These are phyloP conservation scores for Galeopsomyia nigrocyanea DNA, from an alignment of 2,888 invertebrate genomes.

Conservation along the genomic window DNA sequence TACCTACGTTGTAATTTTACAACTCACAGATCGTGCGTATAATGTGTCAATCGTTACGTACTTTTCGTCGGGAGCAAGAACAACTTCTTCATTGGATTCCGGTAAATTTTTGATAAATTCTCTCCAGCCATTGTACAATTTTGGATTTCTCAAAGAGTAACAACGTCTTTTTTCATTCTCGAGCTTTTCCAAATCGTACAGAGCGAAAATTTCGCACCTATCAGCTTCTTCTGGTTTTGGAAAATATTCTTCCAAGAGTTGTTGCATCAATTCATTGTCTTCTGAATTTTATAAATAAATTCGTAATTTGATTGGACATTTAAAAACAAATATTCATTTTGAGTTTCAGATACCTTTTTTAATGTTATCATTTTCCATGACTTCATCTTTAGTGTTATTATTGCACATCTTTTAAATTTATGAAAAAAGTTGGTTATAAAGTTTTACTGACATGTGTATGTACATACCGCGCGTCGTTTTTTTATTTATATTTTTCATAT, in stretches of 20 bases:
- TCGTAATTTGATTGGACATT: too few relatives aligned
- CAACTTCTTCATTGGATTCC: constrained; percentile 35
- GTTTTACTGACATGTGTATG: too few relatives aligned
- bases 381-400: too few relatives aligned
- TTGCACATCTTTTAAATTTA: too few relatives aligned
- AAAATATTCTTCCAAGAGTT: constrained; percentile 27
- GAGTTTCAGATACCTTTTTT: too few relatives aligned
- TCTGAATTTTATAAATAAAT: not conserved
- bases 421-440: too few relatives aligned
- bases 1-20: constrained; percentile 30
- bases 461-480: not conserved
- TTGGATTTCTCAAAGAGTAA: constrained; percentile 44
- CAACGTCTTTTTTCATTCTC: constrained; percentile 24
- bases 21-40: not conserved
- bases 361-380: too few relatives aligned
- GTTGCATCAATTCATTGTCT: constrained; percentile 21
- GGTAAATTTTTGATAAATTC: constrained; percentile 45
- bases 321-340: too few relatives aligned
- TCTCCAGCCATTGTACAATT: constrained; percentile 43
- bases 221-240: constrained; percentile 16
- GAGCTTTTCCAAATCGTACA: constrained; percentile 39
- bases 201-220: constrained; percentile 40
- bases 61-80: constrained; percentile 37
- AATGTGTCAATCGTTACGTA: not conserved
- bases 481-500: not conserved